phyloP scores from a whole-genome alignment of 2,888 invertebrate species.

The Drosophila maculinotata region DNA sequence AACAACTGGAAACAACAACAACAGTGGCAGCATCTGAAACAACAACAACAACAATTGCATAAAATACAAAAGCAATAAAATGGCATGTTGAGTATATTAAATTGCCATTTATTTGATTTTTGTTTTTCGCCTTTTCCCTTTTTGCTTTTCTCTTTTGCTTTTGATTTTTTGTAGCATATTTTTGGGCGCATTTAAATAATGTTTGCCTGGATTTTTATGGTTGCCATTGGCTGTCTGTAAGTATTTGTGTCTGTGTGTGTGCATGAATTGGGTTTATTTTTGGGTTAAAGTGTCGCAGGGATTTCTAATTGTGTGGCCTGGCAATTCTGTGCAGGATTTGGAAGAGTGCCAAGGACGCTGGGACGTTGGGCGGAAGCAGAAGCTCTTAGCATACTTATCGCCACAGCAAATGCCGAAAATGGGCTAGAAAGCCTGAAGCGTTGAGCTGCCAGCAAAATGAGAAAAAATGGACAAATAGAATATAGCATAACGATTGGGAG shows the following conservation, averaged over 20 bases:
- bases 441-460: conserved; percentile 16
- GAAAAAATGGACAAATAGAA: conserved; percentile 11
- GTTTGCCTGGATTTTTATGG: conserved; percentile 66
- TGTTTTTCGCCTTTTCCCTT: conserved; percentile 49
- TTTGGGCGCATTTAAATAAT: conserved; percentile 70
- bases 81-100: conserved; percentile 77
- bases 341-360: conserved; percentile 51
- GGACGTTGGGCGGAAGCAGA: conserved; percentile 17
- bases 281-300: conserved; percentile 59
- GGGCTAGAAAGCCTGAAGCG: conserved; percentile 34
- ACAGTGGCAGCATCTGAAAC: conserved; percentile 22
- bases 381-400: conserved; percentile 58
- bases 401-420: conserved; percentile 41
- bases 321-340: conserved; percentile 40
- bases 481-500: conserved; percentile 15
- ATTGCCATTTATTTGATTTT: conserved; percentile 79
- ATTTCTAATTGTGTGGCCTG: conserved; percentile 54
- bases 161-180: conserved; percentile 58
- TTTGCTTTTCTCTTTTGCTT: conserved; percentile 10
- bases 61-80: conserved; percentile 52
- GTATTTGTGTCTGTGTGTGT: conserved; percentile 4
- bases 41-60: conserved; percentile 34
- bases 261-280: conserved; percentile 52
- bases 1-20: conserved; percentile 46
- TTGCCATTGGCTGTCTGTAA: conserved; percentile 39